Evolutionary conservation across 2,113 vertebrate species (phyloP).

Genomic region (Theropithecus gelada): DNA sequence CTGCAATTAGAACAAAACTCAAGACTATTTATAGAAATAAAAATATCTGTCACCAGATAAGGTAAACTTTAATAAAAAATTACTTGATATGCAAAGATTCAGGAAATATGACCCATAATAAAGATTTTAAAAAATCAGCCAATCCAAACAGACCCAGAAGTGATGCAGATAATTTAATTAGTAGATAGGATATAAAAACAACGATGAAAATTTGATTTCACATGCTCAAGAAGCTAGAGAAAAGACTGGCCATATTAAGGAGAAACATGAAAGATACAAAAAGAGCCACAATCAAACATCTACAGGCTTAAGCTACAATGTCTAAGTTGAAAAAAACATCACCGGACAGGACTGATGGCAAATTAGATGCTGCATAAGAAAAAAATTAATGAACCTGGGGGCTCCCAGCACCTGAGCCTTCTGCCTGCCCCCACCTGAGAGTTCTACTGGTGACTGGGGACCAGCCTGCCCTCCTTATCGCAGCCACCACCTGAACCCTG

Average conservation of each 20-base stretch:
- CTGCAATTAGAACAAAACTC: slow-evolving; percentile 15
- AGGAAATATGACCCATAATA: slow-evolving; percentile 7
- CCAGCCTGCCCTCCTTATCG: background rate
- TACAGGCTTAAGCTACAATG: slow-evolving; percentile 4
- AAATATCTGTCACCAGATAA: background rate
- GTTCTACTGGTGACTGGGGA: background rate
- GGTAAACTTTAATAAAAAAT: slow-evolving; percentile 33
- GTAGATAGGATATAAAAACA: background rate
- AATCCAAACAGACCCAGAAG: background rate
- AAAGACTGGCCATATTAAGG: background rate
- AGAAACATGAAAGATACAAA: background rate
- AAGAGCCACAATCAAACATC: background rate
- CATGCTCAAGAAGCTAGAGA: background rate
- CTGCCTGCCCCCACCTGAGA: background rate
- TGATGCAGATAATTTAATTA: background rate
- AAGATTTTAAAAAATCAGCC: background rate
- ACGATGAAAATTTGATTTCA: background rate
- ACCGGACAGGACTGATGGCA: background rate
- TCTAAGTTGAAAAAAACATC: background rate
- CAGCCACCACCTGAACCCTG: background rate
- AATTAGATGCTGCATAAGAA: background rate
- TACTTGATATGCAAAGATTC: background rate
- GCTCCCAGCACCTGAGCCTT: background rate
- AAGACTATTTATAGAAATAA: slow-evolving; percentile 7
- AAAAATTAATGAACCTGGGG: background rate